These are phyloP conservation scores for Caenorhabditis plicata DNA, from an alignment of 2,888 invertebrate genomes.

Conservation along the genomic window DNA sequence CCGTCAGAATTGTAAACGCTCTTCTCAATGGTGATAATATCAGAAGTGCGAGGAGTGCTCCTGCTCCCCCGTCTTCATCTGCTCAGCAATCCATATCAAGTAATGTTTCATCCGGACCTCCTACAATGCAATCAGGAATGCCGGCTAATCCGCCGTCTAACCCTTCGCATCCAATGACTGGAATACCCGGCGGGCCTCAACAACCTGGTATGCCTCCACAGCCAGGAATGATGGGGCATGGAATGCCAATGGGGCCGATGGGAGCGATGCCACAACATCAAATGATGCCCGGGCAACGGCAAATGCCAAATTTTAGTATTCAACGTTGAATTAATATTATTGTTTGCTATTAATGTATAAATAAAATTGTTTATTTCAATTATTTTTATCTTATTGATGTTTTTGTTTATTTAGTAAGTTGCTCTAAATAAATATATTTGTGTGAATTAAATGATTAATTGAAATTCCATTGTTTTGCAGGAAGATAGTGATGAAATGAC, in stretches of 20 bases:
- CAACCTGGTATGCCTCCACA: conserved; percentile 18
- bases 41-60: conserved; percentile 5
- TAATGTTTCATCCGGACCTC: not conserved
- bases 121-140: conserved; percentile 2
- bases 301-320: conserved; percentile 25
- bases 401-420: no score
- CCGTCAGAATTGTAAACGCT: conserved; percentile 41
- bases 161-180: not conserved
- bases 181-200: conserved; percentile 1
- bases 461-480: no score
- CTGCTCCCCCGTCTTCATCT: conserved; percentile 6
- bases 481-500: no score
- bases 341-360: no score
- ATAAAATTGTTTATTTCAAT: no score
- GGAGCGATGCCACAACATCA: conserved; percentile 11
- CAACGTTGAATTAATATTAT: conserved; percentile 5
- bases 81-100: conserved; percentile 1
- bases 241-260: conserved; percentile 1
- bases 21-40: conserved; percentile 46
- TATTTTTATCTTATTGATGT: not conserved
- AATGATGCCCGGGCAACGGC: conserved; percentile 6
- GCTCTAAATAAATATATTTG: no score
- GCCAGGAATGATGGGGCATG: conserved; percentile 14
- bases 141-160: not conserved
- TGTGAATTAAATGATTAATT: no score